Evolutionary conservation across 2,888 invertebrate genomes (phyloP).

Genomic region (Omphaloscelis lunosa): DNA sequence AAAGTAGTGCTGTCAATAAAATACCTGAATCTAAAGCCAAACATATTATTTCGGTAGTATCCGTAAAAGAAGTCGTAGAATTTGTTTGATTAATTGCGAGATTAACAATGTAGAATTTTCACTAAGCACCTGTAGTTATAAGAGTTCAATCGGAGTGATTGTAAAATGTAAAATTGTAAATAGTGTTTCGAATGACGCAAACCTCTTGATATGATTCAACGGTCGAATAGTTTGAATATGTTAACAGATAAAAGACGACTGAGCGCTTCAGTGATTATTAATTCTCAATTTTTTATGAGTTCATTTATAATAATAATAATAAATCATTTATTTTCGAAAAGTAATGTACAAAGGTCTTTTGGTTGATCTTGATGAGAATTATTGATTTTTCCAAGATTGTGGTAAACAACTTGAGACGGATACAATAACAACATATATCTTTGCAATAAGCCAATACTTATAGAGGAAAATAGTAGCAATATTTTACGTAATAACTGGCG

Average conservation of each 20-base stretch:
- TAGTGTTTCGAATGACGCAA: conserved; percentile 10
- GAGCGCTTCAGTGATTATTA: conserved; percentile 15
- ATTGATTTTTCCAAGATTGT: conserved; percentile 9
- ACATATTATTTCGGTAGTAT: not conserved
- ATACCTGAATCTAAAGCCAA: not conserved
- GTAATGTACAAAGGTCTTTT: not conserved
- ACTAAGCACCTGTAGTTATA: too few relatives aligned
- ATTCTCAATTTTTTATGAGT: not conserved
- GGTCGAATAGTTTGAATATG: conserved; percentile 17
- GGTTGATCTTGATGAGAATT: not conserved
- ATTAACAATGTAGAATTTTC: conserved; percentile 27
- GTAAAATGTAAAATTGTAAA: conserved; percentile 7
- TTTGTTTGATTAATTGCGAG: not conserved
- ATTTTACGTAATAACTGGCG: conserved; percentile 64
- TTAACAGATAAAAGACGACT: not conserved
- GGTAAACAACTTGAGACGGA: conserved; percentile 12
- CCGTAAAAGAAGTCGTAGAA: not conserved
- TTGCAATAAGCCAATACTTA: conserved; percentile 24
- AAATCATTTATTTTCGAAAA: too few relatives aligned
- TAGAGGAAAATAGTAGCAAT: conserved; percentile 56
- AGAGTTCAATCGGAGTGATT: not conserved
- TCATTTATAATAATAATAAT: not conserved
- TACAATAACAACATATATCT: conserved; percentile 16
- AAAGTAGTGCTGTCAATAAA: not conserved
- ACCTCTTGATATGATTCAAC: conserved; percentile 18